These are phyloP conservation scores for Torymus auratus DNA, from an alignment of 2,888 invertebrate genomes.

Conservation along the genomic window DNA sequence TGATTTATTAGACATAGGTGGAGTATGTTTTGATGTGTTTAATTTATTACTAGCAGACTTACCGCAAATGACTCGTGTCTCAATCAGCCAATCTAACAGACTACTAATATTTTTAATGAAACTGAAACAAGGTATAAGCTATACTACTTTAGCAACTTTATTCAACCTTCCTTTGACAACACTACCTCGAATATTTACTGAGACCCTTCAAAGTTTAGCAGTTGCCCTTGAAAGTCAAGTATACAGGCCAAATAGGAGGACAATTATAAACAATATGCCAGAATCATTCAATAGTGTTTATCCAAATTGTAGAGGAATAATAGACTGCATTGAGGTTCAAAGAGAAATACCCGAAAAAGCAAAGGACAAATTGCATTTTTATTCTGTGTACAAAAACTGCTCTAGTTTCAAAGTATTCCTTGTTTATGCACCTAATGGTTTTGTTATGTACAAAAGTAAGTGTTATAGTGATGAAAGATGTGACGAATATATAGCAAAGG, in stretches of 20 bases:
- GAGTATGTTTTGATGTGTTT: constrained; percentile 20
- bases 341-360: constrained; percentile 45
- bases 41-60: constrained; percentile 10
- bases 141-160: constrained; percentile 6
- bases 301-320: constrained; percentile 23
- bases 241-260: constrained; percentile 3
- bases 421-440: constrained; percentile 49
- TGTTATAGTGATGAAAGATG: constrained; percentile 56
- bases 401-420: constrained; percentile 39
- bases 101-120: constrained; percentile 33
- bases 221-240: not conserved
- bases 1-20: constrained; percentile 10
- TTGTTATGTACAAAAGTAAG: constrained; percentile 41
- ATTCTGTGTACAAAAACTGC: constrained; percentile 32
- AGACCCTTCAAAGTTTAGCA: not conserved
- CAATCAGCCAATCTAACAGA: constrained; percentile 21
- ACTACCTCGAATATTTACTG: constrained; percentile 5
- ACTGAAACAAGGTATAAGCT: constrained; percentile 13
- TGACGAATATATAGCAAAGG: constrained; percentile 50
- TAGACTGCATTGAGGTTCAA: constrained; percentile 37
- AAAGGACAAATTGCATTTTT: constrained; percentile 28
- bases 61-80: not conserved
- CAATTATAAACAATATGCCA: constrained; percentile 1
- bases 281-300: constrained; percentile 9
- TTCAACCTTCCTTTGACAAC: not conserved